Base-by-base conservation (phyloP, 2,797 vertebrate species). In the Tokudaia muenninki region DNA sequence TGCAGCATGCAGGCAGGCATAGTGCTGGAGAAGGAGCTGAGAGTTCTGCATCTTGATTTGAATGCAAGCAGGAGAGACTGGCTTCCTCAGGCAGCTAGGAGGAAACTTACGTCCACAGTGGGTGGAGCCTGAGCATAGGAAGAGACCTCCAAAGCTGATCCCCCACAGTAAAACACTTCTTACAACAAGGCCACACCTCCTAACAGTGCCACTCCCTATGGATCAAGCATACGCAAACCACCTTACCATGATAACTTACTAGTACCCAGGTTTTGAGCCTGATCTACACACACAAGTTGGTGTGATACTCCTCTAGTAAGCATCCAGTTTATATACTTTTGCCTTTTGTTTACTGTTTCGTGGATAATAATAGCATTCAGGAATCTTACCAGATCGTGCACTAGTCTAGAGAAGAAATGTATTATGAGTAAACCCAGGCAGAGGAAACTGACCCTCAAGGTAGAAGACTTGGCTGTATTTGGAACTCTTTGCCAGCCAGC, bases 171-270 rank as follows among this genome's bases (percentile, higher is more conserved):
- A 72, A 72, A 37, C n/a, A 22, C 17, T 37, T 72, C 16, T 72
- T 37, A 21, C n/a, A 70, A n/a, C 67, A 72, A 67, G 70, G 8
- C 3, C n/a, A 37, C n/a, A 72, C n/a, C 70, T 72, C 16, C n/a
- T 37, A 72, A 37, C n/a, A 37, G n/a, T 72, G n/a, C n/a, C n/a
- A 72, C n/a, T 72, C 19, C 19, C 70, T 72, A 37, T 72, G n/a
- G n/a, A 19, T 8, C 70, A 37, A 37, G 19, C 70, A 21, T 72
- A 72, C 37, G 21, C 70, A 37, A 72, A 72, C 19, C 8, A 22
- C 70, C n/a, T 72, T 16, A 37, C 19, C n/a, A 72, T 97, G 96
- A 93, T 87, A 97, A 98, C 91, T 91, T 37, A 65, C 70, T 91
- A 61, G 79, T 93, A 88, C 26, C 47, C 47, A 67, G 91, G 59